These are phyloP conservation scores for Falco rusticolus DNA, from an alignment of 2,797 vertebrate species.

Conservation along the genomic window DNA sequence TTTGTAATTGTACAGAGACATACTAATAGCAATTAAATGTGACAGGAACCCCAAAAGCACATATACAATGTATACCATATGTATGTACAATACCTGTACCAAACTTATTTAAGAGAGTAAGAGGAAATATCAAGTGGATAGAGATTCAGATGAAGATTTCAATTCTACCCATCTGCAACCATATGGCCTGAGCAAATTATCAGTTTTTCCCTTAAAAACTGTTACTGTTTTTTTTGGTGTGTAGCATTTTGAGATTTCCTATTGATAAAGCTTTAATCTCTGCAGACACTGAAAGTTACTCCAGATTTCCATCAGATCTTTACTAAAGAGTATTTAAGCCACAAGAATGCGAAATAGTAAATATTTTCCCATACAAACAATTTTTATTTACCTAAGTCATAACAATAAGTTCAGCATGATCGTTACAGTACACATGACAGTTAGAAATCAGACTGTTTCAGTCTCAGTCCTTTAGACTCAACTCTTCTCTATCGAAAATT, in stretches of 20 bases:
- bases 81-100: not conserved
- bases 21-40: not conserved
- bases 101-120: not conserved
- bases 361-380: not conserved
- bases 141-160: not conserved
- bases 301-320: not conserved
- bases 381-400: not conserved
- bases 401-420: not conserved
- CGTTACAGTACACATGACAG: not conserved
- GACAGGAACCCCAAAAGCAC: not conserved
- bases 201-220: not conserved
- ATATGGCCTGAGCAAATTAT: not conserved
- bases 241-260: not conserved
- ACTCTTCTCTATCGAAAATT: not conserved
- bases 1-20: not conserved
- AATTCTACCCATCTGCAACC: not conserved
- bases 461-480: not conserved
- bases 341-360: not conserved
- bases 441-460: not conserved
- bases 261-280: not conserved
- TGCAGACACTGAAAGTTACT: not conserved
- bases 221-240: not conserved
- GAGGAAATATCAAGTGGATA: not conserved
- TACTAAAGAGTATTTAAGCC: not conserved
- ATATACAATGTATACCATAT: not conserved